Percentiles rank a stretch among this genome's conserved stretches.
Conservation (phyloP, 2,888 invertebrate species). For the Conistra vaccinii region DNA sequence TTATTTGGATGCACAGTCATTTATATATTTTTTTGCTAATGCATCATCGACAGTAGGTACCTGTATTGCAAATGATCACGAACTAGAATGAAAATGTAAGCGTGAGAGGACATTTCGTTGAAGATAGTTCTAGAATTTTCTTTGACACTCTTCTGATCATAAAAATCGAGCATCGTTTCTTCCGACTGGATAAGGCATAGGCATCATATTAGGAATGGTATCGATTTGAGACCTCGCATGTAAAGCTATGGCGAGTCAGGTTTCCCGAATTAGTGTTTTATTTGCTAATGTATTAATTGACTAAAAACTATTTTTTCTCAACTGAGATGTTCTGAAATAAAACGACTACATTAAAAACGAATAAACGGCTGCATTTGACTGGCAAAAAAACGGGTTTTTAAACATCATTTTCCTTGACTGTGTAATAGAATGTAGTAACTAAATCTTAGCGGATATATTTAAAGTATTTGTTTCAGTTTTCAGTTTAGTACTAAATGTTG, state of each 20-base stretch:
- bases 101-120: not conserved
- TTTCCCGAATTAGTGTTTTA: not conserved
- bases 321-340: not conserved
- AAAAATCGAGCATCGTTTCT: not conserved
- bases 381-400: not conserved
- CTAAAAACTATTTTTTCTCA: not conserved
- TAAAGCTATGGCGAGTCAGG: not conserved
- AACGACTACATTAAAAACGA: too few relatives aligned
- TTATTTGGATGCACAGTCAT: conserved; percentile 14
- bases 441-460: not conserved
- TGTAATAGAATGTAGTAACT: not conserved
- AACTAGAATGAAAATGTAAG: conserved; percentile 27
- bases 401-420: conserved; percentile 15
- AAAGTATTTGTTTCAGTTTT: conserved; percentile 12
- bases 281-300: not conserved
- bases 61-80: conserved; percentile 15
- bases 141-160: conserved; percentile 2
- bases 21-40: conserved; percentile 1
- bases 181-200: not conserved
- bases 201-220: not conserved
- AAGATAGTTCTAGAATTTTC: conserved; percentile 27
- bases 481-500: not conserved
- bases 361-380: not conserved
- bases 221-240: not conserved
- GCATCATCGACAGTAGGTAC: conserved; percentile 4